Base-by-base conservation (phyloP, 1,140 invertebrate species). In the Atta colombica region DNA sequence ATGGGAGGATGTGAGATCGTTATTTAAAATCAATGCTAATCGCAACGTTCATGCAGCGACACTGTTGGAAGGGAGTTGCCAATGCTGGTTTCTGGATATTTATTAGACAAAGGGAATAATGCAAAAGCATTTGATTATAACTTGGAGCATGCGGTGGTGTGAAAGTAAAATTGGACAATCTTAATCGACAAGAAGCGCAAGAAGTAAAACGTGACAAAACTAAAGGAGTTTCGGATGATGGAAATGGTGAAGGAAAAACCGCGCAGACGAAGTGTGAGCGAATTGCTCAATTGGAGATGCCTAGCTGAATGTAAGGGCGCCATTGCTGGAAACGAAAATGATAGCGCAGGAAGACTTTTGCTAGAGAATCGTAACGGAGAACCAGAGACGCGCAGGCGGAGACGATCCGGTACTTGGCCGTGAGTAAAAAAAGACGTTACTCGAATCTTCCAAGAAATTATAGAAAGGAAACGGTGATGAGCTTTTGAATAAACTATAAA, bases 341-440 rank as follows among this genome's bases (percentile, higher is more conserved):
- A 53, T 21, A 28, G 39, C 14, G 61, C 10, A 12, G 89, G 65
- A 12, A 72, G 35, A 12, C 39, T 71, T 25, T 91, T 89, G 8
- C 75, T 88, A 3, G 84, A 89, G n/a, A 89, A 92, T 51, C 71
- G 51, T 39, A 77, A 89, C 69, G 91, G 90, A 60, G 93, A 93
- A 55, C 80, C 92, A 71, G 93, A 94, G 87, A 91, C 88, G 28
- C 89, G 92, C 2, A 90, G 93, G 21, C 89, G 94, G 72, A 94
- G 92, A 87, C 94, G 94, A 87, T 94, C 93, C 39, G 94, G 93
- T 78, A 95, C 94, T 88, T 95, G 94, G 94, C 94, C 94, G 94
- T 95, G 91, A 95, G 94, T 95, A 91, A 72, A 55, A 25, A 91
- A 72, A 55, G 16, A 49, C 6, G 16, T 49, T 60, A 49, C 85